Evolutionary conservation across 2,113 vertebrate species (phyloP).

Genomic region (Litocranius walleri): DNA sequence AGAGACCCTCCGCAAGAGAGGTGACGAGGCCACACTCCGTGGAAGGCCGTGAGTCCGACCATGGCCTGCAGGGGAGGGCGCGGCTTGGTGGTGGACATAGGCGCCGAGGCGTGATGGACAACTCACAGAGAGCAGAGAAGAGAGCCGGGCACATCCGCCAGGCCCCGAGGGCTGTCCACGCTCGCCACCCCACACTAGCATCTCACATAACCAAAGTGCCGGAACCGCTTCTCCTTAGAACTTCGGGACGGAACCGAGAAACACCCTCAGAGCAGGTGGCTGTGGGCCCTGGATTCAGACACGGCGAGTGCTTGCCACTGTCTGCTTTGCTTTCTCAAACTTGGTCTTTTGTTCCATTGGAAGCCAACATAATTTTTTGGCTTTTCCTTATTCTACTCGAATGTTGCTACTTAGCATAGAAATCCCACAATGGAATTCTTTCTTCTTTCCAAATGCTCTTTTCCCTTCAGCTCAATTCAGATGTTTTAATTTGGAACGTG

Average conservation of each 20-base stretch:
- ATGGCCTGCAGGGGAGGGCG: neutral
- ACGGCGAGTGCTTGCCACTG: rapidly evolving
- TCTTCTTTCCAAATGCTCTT: neutral
- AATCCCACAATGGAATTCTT: neutral
- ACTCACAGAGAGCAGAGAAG: neutral
- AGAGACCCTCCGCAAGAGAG: neutral
- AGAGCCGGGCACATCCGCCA: rapidly evolving
- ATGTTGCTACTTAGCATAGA: neutral
- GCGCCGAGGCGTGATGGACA: neutral
- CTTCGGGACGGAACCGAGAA: neutral
- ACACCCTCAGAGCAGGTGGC: neutral
- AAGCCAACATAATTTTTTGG: neutral
- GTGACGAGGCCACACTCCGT: neutral
- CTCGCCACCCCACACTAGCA: rapidly evolving
- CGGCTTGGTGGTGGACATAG: neutral
- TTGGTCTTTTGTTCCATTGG: neutral
- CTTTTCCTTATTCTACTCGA: neutral
- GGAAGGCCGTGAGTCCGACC: neutral
- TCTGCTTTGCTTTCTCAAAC: neutral
- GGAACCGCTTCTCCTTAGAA: neutral
- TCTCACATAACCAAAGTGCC: neutral
- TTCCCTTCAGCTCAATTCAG: neutral
- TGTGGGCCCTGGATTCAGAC: neutral
- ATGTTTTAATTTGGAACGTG: neutral
- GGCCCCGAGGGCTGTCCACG: neutral